A percentile compares a stretch with the other conserved stretches of the same genome.
phyloP scores from a whole-genome alignment of 2,797 vertebrate genomes.

The Kryptopterus vitreolus region DNA sequence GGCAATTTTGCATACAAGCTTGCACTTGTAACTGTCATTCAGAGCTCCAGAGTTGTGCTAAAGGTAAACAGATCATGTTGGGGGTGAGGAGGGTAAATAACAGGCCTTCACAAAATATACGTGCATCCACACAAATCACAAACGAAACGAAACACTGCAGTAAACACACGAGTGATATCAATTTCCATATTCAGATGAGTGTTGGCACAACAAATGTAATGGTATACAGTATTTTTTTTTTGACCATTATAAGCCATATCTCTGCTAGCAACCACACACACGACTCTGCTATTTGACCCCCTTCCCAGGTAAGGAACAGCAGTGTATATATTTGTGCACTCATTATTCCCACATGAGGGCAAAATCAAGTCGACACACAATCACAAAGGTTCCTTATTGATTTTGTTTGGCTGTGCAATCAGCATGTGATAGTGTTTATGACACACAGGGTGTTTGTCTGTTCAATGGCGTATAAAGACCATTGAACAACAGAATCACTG shows the following conservation, averaged over 20 bases:
- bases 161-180: not conserved
- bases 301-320: not conserved
- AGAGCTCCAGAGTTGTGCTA: constrained; percentile 54
- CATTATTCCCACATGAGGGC: not conserved
- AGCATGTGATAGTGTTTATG: not conserved
- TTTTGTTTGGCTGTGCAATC: constrained; percentile 19
- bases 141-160: not conserved
- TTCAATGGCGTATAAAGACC: constrained; percentile 15
- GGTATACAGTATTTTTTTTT: not conserved
- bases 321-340: not conserved
- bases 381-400: constrained; percentile 18
- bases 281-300: too few species aligned
- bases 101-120: constrained; percentile 14
- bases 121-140: not conserved
- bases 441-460: constrained; percentile 8
- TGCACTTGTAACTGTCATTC: constrained; percentile 47
- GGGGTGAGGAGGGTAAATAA: constrained; percentile 21
- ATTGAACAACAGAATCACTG: too few species aligned
- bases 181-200: not conserved
- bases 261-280: not conserved
- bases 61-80: constrained; percentile 26
- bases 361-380: not conserved
- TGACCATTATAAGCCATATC: not conserved
- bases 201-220: not conserved
- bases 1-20: constrained; percentile 33